phyloP scores from a whole-genome alignment of 2,888 invertebrate genomes.

The Cantharis rustica region DNA sequence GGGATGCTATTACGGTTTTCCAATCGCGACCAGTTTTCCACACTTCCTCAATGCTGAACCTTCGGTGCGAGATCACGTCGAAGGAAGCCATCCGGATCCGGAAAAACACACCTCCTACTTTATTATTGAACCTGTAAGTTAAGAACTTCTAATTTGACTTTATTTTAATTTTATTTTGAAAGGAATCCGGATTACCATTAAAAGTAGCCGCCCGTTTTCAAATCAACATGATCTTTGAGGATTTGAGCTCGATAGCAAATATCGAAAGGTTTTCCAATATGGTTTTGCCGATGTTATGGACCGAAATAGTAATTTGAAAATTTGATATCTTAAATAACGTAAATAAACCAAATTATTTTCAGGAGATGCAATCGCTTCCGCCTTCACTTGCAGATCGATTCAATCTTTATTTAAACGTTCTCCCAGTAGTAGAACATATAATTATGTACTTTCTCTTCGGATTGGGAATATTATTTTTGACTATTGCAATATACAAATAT shows the following conservation, averaged over 20 bases:
- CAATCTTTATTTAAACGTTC: slow-evolving; percentile 72
- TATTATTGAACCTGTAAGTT: slow-evolving; percentile 75
- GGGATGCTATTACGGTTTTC: slow-evolving; percentile 89
- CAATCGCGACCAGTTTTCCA: slow-evolving; percentile 85
- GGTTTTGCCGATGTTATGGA: slow-evolving; percentile 83
- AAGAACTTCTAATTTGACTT: not conserved
- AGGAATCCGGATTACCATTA: slow-evolving; percentile 76
- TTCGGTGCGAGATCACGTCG: slow-evolving; percentile 65
- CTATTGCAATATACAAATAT: slow-evolving; percentile 57
- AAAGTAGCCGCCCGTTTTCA: slow-evolving; percentile 81
- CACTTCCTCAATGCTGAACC: slow-evolving; percentile 81
- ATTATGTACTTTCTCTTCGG: slow-evolving; percentile 62
- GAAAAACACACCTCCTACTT: slow-evolving; percentile 72
- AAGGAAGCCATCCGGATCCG: slow-evolving; percentile 64
- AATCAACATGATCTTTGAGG: slow-evolving; percentile 82
- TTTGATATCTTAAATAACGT: not conserved
- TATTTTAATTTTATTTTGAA: slow-evolving; percentile 25
- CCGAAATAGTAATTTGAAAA: slow-evolving; percentile 77
- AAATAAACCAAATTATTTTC: slow-evolving; percentile 45
- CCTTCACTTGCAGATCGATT: slow-evolving; percentile 66
- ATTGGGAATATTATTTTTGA: slow-evolving; percentile 58
- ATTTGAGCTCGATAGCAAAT: slow-evolving; percentile 69
- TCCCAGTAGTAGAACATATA: slow-evolving; percentile 66
- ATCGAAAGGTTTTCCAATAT: slow-evolving; percentile 71
- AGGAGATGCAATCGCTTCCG: slow-evolving; percentile 75